A percentile compares a stretch with the other conserved stretches of the same genome.
These are phyloP conservation scores for Lineus longissimus DNA, from an alignment of 1,140 invertebrate genomes.

Conservation along the genomic window DNA sequence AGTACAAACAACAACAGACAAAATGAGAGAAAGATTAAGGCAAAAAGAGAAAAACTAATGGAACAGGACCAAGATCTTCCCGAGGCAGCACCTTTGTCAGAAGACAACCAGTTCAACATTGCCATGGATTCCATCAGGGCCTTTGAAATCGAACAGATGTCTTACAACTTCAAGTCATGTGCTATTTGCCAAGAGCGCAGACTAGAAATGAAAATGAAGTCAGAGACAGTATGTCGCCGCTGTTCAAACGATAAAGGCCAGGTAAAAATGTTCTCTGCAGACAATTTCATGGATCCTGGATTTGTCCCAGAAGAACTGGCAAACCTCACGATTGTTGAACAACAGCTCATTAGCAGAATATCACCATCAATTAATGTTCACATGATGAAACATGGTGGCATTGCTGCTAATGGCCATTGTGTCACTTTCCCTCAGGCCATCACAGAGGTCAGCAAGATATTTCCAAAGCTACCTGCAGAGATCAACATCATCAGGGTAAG, in stretches of 20 bases:
- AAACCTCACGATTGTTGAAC: not conserved
- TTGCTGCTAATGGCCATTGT: not conserved
- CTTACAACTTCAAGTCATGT: not conserved
- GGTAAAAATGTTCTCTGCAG: not conserved
- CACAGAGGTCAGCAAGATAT: not conserved
- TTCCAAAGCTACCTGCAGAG: not conserved
- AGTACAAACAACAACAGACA: too few species aligned
- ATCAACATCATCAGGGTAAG: not conserved
- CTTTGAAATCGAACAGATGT: not conserved
- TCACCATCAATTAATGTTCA: not conserved
- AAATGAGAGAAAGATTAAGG: too few species aligned
- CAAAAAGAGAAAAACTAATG: too few species aligned
- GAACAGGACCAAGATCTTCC: too few species aligned
- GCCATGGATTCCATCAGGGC: not conserved
- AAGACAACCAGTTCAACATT: not conserved
- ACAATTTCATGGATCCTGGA: not conserved
- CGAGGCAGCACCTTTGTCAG: too few species aligned
- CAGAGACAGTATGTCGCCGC: not conserved
- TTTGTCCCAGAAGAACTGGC: not conserved
- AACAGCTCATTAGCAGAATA: not conserved
- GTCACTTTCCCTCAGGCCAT: slow-evolving; percentile 1
- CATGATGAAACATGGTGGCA: not conserved
- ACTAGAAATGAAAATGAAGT: slow-evolving; percentile 1
- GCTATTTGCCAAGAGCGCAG: not conserved
- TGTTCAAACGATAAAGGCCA: not conserved